These are phyloP conservation scores for Neuroterus valhalla DNA, from an alignment of 1,140 invertebrate genomes.

Conservation along the genomic window DNA sequence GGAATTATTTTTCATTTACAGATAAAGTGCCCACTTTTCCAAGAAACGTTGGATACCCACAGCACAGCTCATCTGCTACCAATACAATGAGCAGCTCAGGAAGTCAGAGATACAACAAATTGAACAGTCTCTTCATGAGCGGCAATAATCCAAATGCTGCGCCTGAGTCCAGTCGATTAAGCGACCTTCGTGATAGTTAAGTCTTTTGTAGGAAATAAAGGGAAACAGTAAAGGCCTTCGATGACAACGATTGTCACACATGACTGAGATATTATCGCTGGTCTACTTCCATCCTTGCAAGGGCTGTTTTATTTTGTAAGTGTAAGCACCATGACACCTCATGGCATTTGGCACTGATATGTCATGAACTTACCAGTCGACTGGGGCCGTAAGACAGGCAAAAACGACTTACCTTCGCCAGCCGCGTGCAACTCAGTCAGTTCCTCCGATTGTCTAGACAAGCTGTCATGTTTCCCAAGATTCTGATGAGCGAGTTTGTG, in stretches of 20 bases:
- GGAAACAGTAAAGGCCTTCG: constrained; percentile 44
- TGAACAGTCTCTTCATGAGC: constrained; percentile 67
- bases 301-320: constrained; percentile 1
- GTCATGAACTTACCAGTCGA: constrained; percentile 2
- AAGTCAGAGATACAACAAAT: constrained; percentile 72
- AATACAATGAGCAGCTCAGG: constrained; percentile 72
- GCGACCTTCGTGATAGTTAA: constrained; percentile 72
- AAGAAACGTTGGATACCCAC: constrained; percentile 63
- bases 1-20: constrained; percentile 48
- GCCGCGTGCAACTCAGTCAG: constrained; percentile 4
- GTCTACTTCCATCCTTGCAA: not conserved
- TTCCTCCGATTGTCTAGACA: constrained; percentile 9
- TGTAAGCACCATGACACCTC: not conserved
- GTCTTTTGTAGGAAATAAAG: constrained; percentile 25
- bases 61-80: constrained; percentile 70
- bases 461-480: not conserved
- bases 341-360: no score
- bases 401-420: constrained; percentile 6
- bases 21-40: constrained; percentile 72
- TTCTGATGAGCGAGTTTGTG: not conserved
- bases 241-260: constrained; percentile 48
- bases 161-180: constrained; percentile 65
- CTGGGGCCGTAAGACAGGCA: constrained; percentile 11
- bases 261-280: constrained; percentile 1
- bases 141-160: constrained; percentile 61